Conservation (phyloP, 2,888 invertebrate genomes). For the Cremastobaeus sp. region DNA sequence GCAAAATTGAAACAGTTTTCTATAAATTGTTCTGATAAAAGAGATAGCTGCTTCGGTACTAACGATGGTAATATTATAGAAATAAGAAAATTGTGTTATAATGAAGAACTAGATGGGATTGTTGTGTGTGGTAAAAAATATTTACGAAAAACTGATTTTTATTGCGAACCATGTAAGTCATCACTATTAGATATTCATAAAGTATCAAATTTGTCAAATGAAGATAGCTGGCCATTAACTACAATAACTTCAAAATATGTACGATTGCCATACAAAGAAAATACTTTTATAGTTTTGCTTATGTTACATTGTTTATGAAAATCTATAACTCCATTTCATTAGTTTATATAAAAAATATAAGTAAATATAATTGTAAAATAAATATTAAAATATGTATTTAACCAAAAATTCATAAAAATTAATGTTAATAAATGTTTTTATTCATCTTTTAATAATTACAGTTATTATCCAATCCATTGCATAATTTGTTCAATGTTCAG, state of each 20-base stretch:
- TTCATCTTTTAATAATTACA: too few relatives aligned
- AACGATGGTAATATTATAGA: constrained; percentile 7
- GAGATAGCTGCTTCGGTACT: constrained; percentile 18
- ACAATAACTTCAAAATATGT: constrained; percentile 15
- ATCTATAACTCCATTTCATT: too few relatives aligned
- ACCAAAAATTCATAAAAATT: too few relatives aligned
- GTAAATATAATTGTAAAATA: too few relatives aligned
- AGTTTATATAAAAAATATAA: too few relatives aligned
- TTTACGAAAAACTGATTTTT: constrained; percentile 16
- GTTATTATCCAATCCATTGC: too few relatives aligned
- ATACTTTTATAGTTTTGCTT: constrained; percentile 11
- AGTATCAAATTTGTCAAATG: constrained; percentile 14
- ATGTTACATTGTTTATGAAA: too few relatives aligned
- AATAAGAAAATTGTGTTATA: constrained; percentile 6
- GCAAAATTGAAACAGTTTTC: constrained; percentile 5
- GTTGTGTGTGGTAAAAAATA: constrained; percentile 19
- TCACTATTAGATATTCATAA: constrained; percentile 11
- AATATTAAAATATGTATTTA: too few relatives aligned
- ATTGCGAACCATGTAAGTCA: constrained; percentile 17
- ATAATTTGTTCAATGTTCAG: too few relatives aligned
- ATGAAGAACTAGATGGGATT: background rate
- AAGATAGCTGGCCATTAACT: constrained; percentile 13
- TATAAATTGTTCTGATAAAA: constrained; percentile 5
- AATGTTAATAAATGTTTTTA: too few relatives aligned
- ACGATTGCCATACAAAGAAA: constrained; percentile 9